Evolutionary conservation across 2,113 vertebrate genomes (phyloP), one percentile per base, ranked within the genome.

Genomic region (Puffinus mauretanicus): DNA sequence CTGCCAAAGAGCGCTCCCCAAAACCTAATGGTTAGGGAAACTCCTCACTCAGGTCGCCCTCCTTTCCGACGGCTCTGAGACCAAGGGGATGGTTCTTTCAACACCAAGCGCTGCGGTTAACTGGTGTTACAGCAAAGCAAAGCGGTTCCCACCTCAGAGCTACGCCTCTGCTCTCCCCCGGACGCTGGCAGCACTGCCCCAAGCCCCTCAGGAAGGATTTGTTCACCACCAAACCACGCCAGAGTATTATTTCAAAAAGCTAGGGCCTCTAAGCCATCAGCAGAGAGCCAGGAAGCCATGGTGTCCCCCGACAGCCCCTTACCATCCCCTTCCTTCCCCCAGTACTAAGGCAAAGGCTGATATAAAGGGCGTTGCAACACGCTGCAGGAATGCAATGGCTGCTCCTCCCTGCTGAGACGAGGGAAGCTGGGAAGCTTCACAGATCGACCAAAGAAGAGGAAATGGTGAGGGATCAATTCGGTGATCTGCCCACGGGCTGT

Each of bases 161-260:
- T 52, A 38, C 0, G 0, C 38, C 30, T 77, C 52, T 0, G 0
- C 30, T 64, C 47, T 57, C 30, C 9, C 40, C 36, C 16, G 57
- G 38, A 80, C 4, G 3, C 49, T 36, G 34, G 36, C 34, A 85
- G 36, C 15, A 36, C 38, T 4, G 5, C 29, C 26, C 4, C 51
- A 46, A 75, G 20, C 13, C 42, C 38, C 32, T n/a, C 42, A 47
- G 34, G 21, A 93, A 47, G 34, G 26, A 51, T 36, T 71, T 49
- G 13, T 18, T 78, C 46, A 70, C 54, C 60, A 81, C 7, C 52
- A 69, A 87, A 90, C 26, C 0, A 2, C 8, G 8, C 8, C 66
- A 88, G 47, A 57, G 47, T n/a, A 58, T 47, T 51, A 69, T 16
- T 90, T 82, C 57, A 10, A 85, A 86, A 34, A 84, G 61, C 25